phyloP scores from a whole-genome alignment of 2,113 vertebrate species.

The Herpailurus yagouaroundi region DNA sequence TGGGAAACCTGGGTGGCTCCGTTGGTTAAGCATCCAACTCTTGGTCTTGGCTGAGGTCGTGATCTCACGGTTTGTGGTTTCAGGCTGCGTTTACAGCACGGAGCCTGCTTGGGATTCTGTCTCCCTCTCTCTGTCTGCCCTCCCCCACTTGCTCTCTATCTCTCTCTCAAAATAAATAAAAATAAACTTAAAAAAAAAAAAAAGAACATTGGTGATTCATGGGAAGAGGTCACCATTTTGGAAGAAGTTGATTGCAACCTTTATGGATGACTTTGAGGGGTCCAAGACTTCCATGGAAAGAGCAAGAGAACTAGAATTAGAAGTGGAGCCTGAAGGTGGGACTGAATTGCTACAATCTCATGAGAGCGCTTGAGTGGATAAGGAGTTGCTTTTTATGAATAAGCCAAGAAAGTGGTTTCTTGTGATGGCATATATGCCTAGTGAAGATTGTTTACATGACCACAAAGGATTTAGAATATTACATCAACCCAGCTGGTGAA shows the following conservation, averaged over 20 bases:
- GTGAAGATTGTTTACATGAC: background rate
- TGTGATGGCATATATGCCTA: background rate
- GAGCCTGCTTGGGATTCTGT: too few species aligned
- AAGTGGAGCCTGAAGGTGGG: background rate
- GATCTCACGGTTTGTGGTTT: too few species aligned
- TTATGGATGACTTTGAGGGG: background rate
- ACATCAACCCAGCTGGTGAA: background rate
- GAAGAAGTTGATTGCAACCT: background rate
- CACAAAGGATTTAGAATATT: background rate
- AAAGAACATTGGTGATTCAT: background rate
- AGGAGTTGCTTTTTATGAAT: background rate
- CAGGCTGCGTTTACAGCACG: rapidly evolving
- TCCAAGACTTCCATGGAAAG: background rate
- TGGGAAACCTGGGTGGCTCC: background rate
- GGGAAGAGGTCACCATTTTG: background rate
- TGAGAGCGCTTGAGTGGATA: background rate
- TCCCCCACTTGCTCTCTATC: too few species aligned
- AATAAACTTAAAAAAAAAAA: too few species aligned
- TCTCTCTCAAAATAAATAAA: too few species aligned
- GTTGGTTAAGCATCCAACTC: too few species aligned
- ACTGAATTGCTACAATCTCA: background rate
- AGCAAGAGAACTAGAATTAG: background rate
- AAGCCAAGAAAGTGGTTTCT: background rate
- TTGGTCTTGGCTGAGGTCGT: too few species aligned
- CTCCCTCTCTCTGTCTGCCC: too few species aligned